Percentiles rank a stretch among this genome's conserved stretches.
phyloP scores from a whole-genome alignment of 2,888 invertebrate genomes.

The Cerceris rybyensis region DNA sequence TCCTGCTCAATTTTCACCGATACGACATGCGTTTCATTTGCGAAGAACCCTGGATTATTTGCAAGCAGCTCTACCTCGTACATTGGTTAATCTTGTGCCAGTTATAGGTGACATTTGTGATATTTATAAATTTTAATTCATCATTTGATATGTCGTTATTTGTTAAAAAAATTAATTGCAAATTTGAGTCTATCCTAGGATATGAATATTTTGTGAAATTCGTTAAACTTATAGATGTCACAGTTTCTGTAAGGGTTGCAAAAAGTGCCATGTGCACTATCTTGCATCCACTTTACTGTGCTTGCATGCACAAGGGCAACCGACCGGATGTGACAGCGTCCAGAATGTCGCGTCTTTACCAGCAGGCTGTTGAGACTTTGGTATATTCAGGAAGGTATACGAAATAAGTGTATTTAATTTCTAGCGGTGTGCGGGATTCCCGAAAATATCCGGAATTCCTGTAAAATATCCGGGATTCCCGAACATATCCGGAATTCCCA shows the following conservation, averaged over 20 bases:
- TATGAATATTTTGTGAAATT: background rate
- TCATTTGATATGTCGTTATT: background rate
- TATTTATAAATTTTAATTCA: constrained; percentile 6
- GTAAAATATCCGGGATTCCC: too few species aligned
- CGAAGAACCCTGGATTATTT: constrained; percentile 87
- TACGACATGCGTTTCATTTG: constrained; percentile 85
- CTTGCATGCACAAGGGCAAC: constrained; percentile 87
- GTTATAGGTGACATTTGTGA: constrained; percentile 84
- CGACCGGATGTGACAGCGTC: constrained; percentile 85
- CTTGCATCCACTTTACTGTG: constrained; percentile 88
- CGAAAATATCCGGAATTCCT: too few species aligned
- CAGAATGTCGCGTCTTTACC: constrained; percentile 86
- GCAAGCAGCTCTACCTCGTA: constrained; percentile 86
- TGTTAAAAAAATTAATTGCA: background rate
- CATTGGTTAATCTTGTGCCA: constrained; percentile 88
- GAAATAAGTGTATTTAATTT: background rate
- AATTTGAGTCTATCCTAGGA: background rate
- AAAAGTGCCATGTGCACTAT: constrained; percentile 87
- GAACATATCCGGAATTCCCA: too few species aligned
- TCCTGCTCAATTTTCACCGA: constrained; percentile 83
- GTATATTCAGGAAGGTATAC: constrained; percentile 82
- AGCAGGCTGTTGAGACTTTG: constrained; percentile 86
- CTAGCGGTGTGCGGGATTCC: too few species aligned
- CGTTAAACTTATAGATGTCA: constrained; percentile 84
- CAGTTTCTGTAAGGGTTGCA: constrained; percentile 87